phyloP scores from a whole-genome alignment of 2,888 invertebrate genomes.

The Tachina grossa region DNA sequence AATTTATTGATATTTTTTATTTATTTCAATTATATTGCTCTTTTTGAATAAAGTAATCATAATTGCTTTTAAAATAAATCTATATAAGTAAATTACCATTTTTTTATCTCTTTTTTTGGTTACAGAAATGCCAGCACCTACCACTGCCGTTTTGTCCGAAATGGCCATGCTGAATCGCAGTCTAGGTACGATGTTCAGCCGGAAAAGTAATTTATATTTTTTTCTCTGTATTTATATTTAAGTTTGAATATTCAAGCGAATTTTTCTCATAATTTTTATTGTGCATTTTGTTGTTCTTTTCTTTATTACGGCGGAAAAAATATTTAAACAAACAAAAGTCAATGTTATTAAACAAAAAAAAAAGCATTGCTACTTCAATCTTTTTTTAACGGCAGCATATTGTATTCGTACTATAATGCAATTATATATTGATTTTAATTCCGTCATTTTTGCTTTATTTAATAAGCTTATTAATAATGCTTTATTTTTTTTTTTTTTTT shows the following conservation, averaged over 20 bases:
- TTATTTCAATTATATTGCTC: too few relatives aligned
- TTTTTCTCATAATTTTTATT: background rate
- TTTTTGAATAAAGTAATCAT: too few relatives aligned
- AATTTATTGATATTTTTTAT: too few relatives aligned
- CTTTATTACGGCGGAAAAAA: background rate
- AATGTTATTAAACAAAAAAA: background rate
- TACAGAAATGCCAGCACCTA: constrained; percentile 93
- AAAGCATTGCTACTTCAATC: background rate
- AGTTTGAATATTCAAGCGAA: constrained; percentile 48
- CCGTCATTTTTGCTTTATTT: constrained; percentile 18
- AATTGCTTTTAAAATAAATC: too few relatives aligned
- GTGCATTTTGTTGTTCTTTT: background rate
- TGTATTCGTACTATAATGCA: constrained; percentile 7
- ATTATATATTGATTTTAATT: constrained; percentile 50
- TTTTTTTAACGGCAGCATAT: constrained; percentile 8
- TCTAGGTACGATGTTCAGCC: constrained; percentile 73
- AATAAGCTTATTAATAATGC: constrained; percentile 33
- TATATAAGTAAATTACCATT: background rate
- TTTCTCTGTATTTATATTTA: constrained; percentile 20
- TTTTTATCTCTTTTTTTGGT: constrained; percentile 71
- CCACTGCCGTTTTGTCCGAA: constrained; percentile 87
- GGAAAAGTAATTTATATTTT: constrained; percentile 71
- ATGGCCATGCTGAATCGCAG: constrained; percentile 82
- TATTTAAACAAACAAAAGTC: constrained; percentile 7
- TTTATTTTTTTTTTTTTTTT: too few relatives aligned